Percentiles rank a stretch among this genome's conserved stretches.
These are phyloP conservation scores for Anthoscopus minutus DNA, from an alignment of 2,113 vertebrate species.

Conservation along the genomic window DNA sequence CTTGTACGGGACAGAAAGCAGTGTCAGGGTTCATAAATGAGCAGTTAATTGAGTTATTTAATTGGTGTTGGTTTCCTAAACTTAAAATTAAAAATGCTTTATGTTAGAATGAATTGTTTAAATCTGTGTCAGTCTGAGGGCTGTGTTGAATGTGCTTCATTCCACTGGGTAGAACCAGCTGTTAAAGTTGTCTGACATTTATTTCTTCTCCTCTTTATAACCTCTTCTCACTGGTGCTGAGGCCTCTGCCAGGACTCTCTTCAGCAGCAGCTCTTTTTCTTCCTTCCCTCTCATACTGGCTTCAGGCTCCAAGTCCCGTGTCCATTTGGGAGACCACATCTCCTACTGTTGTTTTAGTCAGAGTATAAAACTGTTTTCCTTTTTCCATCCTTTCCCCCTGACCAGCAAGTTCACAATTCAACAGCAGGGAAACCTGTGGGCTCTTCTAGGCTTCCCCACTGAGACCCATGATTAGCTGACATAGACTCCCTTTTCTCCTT, in stretches of 20 bases:
- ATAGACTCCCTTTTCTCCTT: not conserved
- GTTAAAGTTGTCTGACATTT: not conserved
- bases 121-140: not conserved
- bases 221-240: not conserved
- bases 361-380: not conserved
- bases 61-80: not conserved
- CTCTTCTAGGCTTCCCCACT: not conserved
- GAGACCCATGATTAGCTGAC: not conserved
- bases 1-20: not conserved
- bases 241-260: not conserved
- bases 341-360: not conserved
- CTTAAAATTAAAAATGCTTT: not conserved
- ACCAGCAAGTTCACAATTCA: not conserved
- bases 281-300: not conserved
- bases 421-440: rapidly evolving
- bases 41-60: not conserved
- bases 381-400: not conserved
- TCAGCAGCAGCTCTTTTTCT: not conserved
- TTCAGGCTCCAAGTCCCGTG: not conserved
- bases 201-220: not conserved
- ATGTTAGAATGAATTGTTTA: not conserved
- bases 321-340: not conserved
- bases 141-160: not conserved
- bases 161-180: not conserved
- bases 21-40: not conserved